These are phyloP conservation scores for Pherbina coryleti DNA, from an alignment of 2,888 invertebrate species.

Conservation along the genomic window DNA sequence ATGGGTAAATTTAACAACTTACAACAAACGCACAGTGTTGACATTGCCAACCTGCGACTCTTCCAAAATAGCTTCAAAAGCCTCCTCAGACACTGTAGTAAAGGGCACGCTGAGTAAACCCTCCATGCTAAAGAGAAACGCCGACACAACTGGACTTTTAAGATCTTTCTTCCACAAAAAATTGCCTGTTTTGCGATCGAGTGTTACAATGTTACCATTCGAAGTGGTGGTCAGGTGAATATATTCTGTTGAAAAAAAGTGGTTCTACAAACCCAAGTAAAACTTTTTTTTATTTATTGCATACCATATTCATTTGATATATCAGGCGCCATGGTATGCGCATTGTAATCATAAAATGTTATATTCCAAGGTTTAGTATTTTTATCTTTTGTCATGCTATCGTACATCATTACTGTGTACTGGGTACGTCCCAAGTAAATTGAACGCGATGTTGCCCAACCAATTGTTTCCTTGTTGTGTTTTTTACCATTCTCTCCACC, in stretches of 20 bases:
- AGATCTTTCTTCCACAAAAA: conserved; percentile 90
- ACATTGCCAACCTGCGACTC: conserved; percentile 75
- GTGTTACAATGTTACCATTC: conserved; percentile 86
- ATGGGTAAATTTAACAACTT: conserved; percentile 57
- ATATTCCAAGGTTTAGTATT: conserved; percentile 91
- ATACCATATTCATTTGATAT: conserved; percentile 84
- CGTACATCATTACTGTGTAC: conserved; percentile 95
- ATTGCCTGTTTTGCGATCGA: conserved; percentile 84
- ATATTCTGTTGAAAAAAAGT: conserved; percentile 73
- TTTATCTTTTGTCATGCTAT: conserved; percentile 76
- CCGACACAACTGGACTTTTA: conserved; percentile 90
- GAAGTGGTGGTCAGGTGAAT: conserved; percentile 93
- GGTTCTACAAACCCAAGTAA: not conserved
- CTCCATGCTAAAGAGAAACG: conserved; percentile 82
- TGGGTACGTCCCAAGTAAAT: conserved; percentile 78
- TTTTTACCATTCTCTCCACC: not conserved
- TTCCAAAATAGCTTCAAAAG: conserved; percentile 79
- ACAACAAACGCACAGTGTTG: conserved; percentile 76
- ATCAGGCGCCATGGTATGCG: conserved; percentile 83
- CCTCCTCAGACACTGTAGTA: conserved; percentile 89
- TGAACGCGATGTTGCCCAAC: conserved; percentile 68
- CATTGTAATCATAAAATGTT: conserved; percentile 95
- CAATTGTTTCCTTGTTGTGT: conserved; percentile 58
- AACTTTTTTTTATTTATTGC: conserved; percentile 48
- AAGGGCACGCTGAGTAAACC: conserved; percentile 88